Conservation (phyloP, 2,888 invertebrate species). For the Synergus laeviventris region DNA sequence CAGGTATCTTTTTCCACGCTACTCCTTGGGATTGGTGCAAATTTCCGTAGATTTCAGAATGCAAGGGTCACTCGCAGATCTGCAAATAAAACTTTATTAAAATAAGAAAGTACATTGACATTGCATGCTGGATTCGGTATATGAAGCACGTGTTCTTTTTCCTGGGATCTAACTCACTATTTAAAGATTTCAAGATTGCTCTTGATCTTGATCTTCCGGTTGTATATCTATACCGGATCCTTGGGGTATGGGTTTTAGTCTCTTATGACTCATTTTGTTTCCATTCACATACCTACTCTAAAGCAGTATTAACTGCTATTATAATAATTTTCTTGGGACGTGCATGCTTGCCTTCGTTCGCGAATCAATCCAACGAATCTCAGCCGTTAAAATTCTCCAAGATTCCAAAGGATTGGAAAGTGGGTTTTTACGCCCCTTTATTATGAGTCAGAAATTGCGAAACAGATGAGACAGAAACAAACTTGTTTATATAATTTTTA, state of each 20-base stretch:
- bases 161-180: constrained; percentile 8
- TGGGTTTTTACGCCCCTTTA: constrained; percentile 6
- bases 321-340: constrained; percentile 24
- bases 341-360: constrained; percentile 30
- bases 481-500: neutral
- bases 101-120: neutral
- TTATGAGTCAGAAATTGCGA: constrained; percentile 23
- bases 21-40: constrained; percentile 33
- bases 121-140: constrained; percentile 37
- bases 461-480: neutral
- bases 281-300: neutral
- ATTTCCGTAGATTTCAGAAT: constrained; percentile 27
- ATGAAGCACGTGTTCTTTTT: constrained; percentile 1
- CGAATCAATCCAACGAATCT: constrained; percentile 9
- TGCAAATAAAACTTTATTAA: neutral
- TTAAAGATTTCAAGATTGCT: neutral
- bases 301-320: constrained; percentile 32
- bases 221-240: constrained; percentile 21
- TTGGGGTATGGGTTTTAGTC: constrained; percentile 28
- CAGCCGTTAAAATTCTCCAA: constrained; percentile 3
- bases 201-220: neutral
- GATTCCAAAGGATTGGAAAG: constrained; percentile 4
- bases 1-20: constrained; percentile 10
- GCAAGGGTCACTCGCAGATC: constrained; percentile 12
- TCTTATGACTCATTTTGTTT: constrained; percentile 36